Percentiles rank a stretch among this genome's conserved stretches.
Conservation (phyloP, 2,797 vertebrate genomes). For the Macroramphosus scolopax region DNA sequence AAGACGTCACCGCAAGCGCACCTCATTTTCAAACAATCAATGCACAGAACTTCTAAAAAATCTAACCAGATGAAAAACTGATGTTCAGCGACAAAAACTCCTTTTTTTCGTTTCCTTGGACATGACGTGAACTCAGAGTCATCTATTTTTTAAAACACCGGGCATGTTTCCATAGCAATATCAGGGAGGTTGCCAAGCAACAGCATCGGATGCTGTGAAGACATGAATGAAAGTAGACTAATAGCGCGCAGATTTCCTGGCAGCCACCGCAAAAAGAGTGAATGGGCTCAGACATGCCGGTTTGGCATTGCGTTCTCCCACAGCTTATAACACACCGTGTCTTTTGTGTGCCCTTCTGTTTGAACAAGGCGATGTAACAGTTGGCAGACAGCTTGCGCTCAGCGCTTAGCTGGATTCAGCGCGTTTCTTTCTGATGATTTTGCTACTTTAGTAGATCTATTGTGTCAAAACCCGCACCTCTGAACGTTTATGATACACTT, state of each 20-base stretch:
- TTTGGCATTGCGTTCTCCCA: conserved; percentile 21
- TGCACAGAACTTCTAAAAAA: conserved; percentile 3
- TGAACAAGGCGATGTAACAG: conserved; percentile 30
- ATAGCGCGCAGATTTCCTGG: conserved; percentile 62
- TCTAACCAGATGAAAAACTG: neutral
- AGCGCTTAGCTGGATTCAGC: no score
- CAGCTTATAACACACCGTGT: conserved; percentile 10
- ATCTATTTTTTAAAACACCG: conserved; percentile 78
- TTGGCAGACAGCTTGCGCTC: conserved; percentile 16
- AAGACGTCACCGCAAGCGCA: conserved; percentile 55
- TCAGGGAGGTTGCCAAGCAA: conserved; percentile 93
- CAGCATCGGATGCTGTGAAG: conserved; percentile 81
- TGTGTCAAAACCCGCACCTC: neutral
- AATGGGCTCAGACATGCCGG: conserved; percentile 55
- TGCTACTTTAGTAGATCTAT: no score
- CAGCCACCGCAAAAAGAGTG: conserved; percentile 37
- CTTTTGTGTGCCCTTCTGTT: no score
- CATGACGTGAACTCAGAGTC: conserved; percentile 70
- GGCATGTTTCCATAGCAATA: conserved; percentile 94
- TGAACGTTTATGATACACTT: no score
- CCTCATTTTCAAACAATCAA: conserved; percentile 19
- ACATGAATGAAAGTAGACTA: conserved; percentile 80
- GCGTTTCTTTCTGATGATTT: no score
- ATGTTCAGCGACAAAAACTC: no score
- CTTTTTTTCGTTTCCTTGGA: conserved; percentile 40